phyloP scores from a whole-genome alignment of 2,888 invertebrate species.

The Hirtodrosophila histrioides region DNA sequence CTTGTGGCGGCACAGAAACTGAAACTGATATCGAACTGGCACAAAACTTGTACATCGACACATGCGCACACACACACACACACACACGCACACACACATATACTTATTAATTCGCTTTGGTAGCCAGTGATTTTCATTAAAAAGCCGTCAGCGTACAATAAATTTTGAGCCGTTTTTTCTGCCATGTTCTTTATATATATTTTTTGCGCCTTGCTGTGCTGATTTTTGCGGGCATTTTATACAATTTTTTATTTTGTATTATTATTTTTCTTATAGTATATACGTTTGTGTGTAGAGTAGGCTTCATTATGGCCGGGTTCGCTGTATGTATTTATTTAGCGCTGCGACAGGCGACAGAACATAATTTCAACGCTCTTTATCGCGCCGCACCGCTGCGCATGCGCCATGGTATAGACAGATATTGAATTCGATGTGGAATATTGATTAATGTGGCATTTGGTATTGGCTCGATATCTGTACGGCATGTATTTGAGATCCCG shows the following conservation, averaged over 20 bases:
- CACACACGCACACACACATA: constrained; percentile 8
- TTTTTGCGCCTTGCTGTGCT: constrained; percentile 59
- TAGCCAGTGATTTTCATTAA: constrained; percentile 79
- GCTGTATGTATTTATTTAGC: constrained; percentile 70
- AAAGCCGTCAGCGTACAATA: constrained; percentile 79
- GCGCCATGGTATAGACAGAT: constrained; percentile 23
- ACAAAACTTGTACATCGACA: constrained; percentile 37
- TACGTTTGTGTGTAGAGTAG: constrained; percentile 23
- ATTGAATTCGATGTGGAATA: constrained; percentile 33
- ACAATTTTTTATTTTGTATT: not conserved
- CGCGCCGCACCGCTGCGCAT: constrained; percentile 56
- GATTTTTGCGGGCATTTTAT: constrained; percentile 54
- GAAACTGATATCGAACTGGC: constrained; percentile 24
- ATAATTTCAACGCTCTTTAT: constrained; percentile 75
- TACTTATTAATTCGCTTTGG: constrained; percentile 75
- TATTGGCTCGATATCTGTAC: constrained; percentile 34
- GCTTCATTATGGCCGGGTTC: constrained; percentile 64
- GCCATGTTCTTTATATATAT: constrained; percentile 12
- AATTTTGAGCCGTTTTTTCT: constrained; percentile 69
- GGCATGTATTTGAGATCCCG: constrained; percentile 28
- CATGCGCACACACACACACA: constrained; percentile 20
- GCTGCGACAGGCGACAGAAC: constrained; percentile 68
- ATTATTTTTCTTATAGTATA: no score
- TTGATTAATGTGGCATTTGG: constrained; percentile 63
- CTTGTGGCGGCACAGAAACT: constrained; percentile 60